A percentile compares a stretch with the other conserved stretches of the same genome.
phyloP scores from a whole-genome alignment of 2,113 vertebrate genomes.

The Sphaerodactylus townsendi region DNA sequence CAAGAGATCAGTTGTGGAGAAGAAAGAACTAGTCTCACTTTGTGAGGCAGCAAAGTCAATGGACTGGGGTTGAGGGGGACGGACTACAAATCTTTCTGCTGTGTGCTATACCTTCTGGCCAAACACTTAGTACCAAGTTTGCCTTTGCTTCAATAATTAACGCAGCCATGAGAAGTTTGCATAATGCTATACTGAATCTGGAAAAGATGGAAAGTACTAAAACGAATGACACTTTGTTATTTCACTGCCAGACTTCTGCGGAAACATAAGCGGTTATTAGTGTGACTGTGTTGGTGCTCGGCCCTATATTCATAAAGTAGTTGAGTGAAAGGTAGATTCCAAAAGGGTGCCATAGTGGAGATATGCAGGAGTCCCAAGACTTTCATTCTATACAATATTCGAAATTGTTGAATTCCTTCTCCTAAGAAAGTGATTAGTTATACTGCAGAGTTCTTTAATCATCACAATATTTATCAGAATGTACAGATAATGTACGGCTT shows the following conservation, averaged over 20 bases:
- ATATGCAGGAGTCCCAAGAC: background rate
- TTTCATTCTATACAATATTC: slow-evolving; percentile 18
- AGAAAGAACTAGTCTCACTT: too few relatives aligned
- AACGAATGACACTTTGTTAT: slow-evolving; percentile 38
- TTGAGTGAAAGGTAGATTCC: background rate
- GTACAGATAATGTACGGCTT: background rate
- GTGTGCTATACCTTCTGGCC: too few relatives aligned
- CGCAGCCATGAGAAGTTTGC: background rate
- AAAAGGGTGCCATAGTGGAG: background rate
- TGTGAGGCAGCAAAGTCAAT: too few relatives aligned
- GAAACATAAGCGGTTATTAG: background rate
- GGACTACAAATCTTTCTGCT: too few relatives aligned
- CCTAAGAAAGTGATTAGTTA: background rate
- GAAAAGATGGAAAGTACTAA: slow-evolving; percentile 44
- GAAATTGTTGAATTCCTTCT: background rate
- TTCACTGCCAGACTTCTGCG: slow-evolving; percentile 57
- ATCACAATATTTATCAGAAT: background rate
- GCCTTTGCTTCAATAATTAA: slow-evolving; percentile 12
- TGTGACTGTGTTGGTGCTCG: background rate
- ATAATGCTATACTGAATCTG: background rate
- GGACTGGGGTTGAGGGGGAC: too few relatives aligned
- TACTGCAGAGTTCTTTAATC: slow-evolving; percentile 5
- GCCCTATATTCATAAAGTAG: background rate
- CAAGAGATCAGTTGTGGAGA: background rate
- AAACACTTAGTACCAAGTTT: background rate